Base-by-base conservation (phyloP, 2,797 vertebrate genomes). In the Pelochelys cantorii region DNA sequence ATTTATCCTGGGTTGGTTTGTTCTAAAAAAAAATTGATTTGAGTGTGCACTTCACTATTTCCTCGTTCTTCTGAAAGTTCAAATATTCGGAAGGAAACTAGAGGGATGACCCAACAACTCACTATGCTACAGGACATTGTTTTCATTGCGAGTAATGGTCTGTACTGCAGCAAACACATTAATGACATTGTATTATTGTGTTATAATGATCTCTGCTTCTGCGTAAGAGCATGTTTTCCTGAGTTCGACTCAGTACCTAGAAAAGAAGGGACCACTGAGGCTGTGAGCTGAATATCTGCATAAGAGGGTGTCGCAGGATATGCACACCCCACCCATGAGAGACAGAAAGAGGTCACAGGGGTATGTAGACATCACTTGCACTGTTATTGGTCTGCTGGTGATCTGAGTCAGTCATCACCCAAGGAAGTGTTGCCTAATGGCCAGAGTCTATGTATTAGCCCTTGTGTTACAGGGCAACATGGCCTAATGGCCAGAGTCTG, bases 21-120 rank as follows among this genome's bases (percentile, higher is more conserved):
- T 90, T 94, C 96, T 92, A 87, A 68, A 68, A 92, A 90, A 88
- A 94, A 93, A 95, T 93, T 94, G 87, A 93, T 94, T 96, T 95
- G 95, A 87, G 95, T 94, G 95, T 91, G 89, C 75, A 93, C 74
- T 52, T 87, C 85, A 55, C 48, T 90, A 91, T 94, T 96, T 86
- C 86, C 83, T 94, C 88, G 89, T 88, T 89, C 85, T 95, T 80
- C 80, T 87, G 91, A 96, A 89, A 87, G 74, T 52, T 85, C 15
- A 77, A 93, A 60, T 92, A 88, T 77, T 93, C 65, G 91, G 96
- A 96, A 82, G 93, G 93, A 90, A 93, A n/a, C 93, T 53, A 56
- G 86, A 93, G 89, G 93, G 77, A 93, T 87, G 88, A 88, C 88
- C 95, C 74, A 95, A 92, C 48, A 96, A 95, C 93, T 93, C 93